Evolutionary conservation across 2,888 invertebrate species (phyloP), one percentile per base, ranked within the genome.

Genomic region (Drosophila macrothrix): DNA sequence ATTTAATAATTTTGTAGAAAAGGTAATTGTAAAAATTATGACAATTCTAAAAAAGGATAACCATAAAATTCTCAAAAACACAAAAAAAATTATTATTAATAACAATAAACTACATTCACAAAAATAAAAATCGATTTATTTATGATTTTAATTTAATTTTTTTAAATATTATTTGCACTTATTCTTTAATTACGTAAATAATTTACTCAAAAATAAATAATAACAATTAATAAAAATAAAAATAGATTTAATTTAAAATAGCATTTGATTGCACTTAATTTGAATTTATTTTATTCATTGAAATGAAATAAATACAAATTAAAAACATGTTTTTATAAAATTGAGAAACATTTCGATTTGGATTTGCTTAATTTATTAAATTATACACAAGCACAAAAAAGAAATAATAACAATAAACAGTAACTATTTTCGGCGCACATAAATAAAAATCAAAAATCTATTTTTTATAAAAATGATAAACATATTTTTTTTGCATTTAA

Each of bases 401-500:
- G 25, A 25, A 46, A 25, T 4, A 46, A 25, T 46, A 46, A 46
- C 7, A 46, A 46, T 25, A 46, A 46, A 16, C 46, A 25, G 6
- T 4, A 25, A 9, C n/a, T 5, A 41, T 19, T 39, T 39, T 4
- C 19, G 39, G 9, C 19, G 22, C 14, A 22, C 46, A 46, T 4
- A 25, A 16, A 9, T 16, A 16, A 16, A 25, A 25, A 16, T 25
- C 5, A 33, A 16, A 31, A 14, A 14, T 9, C 1, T 16, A 19
- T 33, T 53, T 53, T 2, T 22, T 31, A n/a, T 52, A n/a, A 16
- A 54, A 55, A 55, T 6, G 7, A 64, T 4, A 56, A 35, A n/a
- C 5, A 56, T 29, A n/a, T 33, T 37, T 25, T 25, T n/a, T 19
- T 31, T 46, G 25, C 46, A 25, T 29, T 28, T 46, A 39, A 55